phyloP scores from a whole-genome alignment of 2,888 invertebrate genomes.

The Hemaris fuciformis region DNA sequence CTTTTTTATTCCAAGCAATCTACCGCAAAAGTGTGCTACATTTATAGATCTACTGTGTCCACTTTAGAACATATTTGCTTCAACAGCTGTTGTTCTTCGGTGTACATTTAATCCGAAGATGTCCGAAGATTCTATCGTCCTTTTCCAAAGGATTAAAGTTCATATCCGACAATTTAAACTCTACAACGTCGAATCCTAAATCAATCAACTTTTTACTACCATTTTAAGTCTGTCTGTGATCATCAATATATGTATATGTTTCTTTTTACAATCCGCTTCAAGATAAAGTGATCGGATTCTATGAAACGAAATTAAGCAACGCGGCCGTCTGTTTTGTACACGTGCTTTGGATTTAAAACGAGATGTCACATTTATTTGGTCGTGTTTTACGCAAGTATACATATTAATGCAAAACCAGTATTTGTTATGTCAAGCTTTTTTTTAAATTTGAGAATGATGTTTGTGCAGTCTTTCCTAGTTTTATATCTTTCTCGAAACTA shows the following conservation, averaged over 20 bases:
- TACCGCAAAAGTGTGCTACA: too few species aligned
- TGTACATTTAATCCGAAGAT: too few species aligned
- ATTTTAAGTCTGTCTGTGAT: background rate
- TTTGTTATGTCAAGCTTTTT: background rate
- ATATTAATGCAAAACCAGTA: background rate
- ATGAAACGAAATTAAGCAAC: constrained; percentile 6
- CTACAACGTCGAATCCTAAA: background rate
- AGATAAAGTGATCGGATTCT: constrained; percentile 2
- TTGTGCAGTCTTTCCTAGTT: background rate
- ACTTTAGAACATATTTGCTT: too few species aligned
- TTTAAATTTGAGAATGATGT: background rate
- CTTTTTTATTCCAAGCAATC: too few species aligned
- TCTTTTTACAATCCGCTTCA: background rate
- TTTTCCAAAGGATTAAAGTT: background rate
- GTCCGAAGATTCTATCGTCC: too few species aligned
- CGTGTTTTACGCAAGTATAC: background rate
- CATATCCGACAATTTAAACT: background rate
- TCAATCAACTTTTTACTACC: background rate
- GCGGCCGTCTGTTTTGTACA: background rate
- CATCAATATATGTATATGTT: background rate
- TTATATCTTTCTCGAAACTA: too few species aligned
- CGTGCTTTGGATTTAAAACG: background rate
- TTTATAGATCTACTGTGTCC: too few species aligned
- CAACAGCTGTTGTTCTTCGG: too few species aligned
- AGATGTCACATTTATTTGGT: background rate